Conservation (phyloP, 2,797 vertebrate genomes). For the Lophotriccus pileatus region DNA sequence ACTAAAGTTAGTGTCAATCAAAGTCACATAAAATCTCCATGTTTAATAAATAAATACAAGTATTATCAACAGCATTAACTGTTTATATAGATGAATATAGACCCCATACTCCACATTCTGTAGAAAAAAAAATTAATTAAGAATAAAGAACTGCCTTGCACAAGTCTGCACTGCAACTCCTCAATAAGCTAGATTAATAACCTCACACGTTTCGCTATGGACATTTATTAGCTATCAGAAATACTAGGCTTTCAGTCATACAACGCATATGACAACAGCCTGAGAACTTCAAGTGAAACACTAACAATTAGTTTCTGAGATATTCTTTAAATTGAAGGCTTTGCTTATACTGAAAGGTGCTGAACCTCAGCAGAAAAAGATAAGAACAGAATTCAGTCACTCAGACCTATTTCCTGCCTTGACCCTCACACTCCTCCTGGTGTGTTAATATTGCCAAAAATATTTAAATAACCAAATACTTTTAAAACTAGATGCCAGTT, state of each 20-base stretch:
- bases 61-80: background rate
- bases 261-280: background rate
- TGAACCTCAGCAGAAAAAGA: background rate
- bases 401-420: background rate
- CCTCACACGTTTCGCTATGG: background rate
- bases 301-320: background rate
- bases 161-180: background rate
- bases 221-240: background rate
- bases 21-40: background rate
- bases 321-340: background rate
- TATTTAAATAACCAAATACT: background rate
- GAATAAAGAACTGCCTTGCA: background rate
- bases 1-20: background rate
- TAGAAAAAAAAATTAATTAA: background rate
- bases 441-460: background rate
- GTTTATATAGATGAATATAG: background rate
- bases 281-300: background rate
- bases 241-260: background rate
- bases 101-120: background rate
- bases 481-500: background rate
- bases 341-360: background rate
- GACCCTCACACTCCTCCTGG: background rate
- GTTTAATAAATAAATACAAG: background rate
- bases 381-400: background rate
- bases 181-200: background rate